phyloP scores from a whole-genome alignment of 2,888 invertebrate species.

The Meliscaeva auricollis region DNA sequence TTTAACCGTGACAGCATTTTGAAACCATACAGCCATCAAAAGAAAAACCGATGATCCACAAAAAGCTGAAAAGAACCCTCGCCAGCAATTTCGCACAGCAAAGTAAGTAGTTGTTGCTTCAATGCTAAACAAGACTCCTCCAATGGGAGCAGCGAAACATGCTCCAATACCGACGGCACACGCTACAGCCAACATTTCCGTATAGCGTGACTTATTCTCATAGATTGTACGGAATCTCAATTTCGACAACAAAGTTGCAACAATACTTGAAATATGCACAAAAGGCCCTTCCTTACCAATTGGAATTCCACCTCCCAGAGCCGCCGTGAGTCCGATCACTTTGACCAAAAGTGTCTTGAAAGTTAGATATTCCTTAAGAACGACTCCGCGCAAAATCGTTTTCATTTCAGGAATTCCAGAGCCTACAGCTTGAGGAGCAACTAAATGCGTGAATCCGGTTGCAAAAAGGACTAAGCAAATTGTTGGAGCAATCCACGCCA shows the following conservation, averaged over 20 bases:
- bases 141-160: constrained; percentile 98
- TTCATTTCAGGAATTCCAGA: constrained; percentile 99
- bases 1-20: constrained; percentile 96
- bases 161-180: constrained; percentile 97
- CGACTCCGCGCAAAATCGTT: constrained; percentile 97
- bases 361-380: constrained; percentile 98
- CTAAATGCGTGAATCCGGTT: constrained; percentile 98
- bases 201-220: constrained; percentile 96
- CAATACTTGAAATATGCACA: constrained; percentile 98
- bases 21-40: constrained; percentile 96
- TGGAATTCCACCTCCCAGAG: constrained; percentile 97
- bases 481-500: constrained; percentile 97
- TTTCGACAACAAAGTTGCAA: constrained; percentile 96
- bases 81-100: constrained; percentile 99
- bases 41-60: constrained; percentile 98
- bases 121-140: constrained; percentile 99
- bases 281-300: constrained; percentile 99
- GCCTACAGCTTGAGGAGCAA: constrained; percentile 98
- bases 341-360: constrained; percentile 97
- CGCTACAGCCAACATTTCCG: constrained; percentile 98
- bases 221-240: constrained; percentile 97
- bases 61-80: constrained; percentile 98
- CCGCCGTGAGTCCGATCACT: constrained; percentile 96
- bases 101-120: constrained; percentile 99
- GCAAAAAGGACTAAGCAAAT: constrained; percentile 96